A percentile compares a stretch with the other conserved stretches of the same genome.
Conservation (phyloP, 2,113 vertebrate species). For the Suncus etruscus region DNA sequence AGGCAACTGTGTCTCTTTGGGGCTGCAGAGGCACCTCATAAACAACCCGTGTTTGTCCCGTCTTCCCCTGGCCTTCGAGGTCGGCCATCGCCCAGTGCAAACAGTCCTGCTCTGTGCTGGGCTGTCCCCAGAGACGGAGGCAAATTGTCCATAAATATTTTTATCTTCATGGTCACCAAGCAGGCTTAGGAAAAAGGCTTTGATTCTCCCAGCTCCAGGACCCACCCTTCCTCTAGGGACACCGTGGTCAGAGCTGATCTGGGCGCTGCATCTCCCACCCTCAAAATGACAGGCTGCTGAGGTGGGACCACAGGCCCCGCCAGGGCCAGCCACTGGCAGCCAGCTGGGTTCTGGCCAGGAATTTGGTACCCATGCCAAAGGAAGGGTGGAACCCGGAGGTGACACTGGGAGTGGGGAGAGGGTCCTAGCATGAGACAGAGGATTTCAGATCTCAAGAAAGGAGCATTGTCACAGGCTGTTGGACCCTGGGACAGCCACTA, state of each 20-base stretch:
- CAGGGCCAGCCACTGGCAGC: not conserved
- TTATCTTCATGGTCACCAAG: slow-evolving; percentile 74
- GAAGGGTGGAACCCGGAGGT: slow-evolving; percentile 13
- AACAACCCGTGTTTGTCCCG: slow-evolving; percentile 78
- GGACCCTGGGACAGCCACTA: not conserved
- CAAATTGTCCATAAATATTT: slow-evolving; percentile 82
- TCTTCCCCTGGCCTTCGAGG: slow-evolving; percentile 57
- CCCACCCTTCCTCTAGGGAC: slow-evolving; percentile 76
- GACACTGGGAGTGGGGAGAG: not conserved
- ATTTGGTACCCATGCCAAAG: slow-evolving; percentile 47
- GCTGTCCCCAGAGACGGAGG: slow-evolving; percentile 72
- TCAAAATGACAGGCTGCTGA: slow-evolving; percentile 75
- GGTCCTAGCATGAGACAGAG: not conserved
- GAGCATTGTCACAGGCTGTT: not conserved
- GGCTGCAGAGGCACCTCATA: slow-evolving; percentile 60
- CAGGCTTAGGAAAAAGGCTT: slow-evolving; percentile 78
- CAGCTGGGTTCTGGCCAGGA: slow-evolving; percentile 58
- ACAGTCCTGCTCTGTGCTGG: slow-evolving; percentile 69
- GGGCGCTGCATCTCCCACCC: slow-evolving; percentile 61
- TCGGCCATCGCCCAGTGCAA: slow-evolving; percentile 55
- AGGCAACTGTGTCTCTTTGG: slow-evolving; percentile 17
- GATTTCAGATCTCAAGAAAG: not conserved
- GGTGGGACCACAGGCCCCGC: slow-evolving; percentile 24
- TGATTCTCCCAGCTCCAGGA: slow-evolving; percentile 70
- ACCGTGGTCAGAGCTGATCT: slow-evolving; percentile 64